These are phyloP conservation scores for Microctonus brassicae DNA, from an alignment of 2,888 invertebrate species.

Conservation along the genomic window DNA sequence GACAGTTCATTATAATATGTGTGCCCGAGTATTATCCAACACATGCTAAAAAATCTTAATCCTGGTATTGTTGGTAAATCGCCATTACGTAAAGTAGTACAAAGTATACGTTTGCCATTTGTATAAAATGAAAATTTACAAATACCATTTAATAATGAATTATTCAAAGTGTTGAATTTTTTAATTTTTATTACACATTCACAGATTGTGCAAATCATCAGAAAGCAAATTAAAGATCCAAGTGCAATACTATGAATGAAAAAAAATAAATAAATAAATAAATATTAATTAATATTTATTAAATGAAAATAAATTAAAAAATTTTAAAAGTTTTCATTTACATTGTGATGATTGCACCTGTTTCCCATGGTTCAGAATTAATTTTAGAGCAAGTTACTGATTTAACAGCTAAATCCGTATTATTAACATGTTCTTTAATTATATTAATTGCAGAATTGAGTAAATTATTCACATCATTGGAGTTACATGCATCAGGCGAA, in stretches of 20 bases:
- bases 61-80: slow-evolving; percentile 70
- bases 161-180: neutral
- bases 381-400: slow-evolving; percentile 37
- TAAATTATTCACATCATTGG: slow-evolving; percentile 54
- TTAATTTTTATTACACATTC: slow-evolving; percentile 39
- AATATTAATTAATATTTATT: too few species aligned
- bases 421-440: neutral
- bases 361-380: slow-evolving; percentile 39
- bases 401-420: neutral
- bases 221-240: slow-evolving; percentile 43
- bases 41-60: slow-evolving; percentile 70
- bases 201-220: slow-evolving; percentile 49
- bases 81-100: slow-evolving; percentile 51
- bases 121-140: slow-evolving; percentile 66
- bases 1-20: slow-evolving; percentile 63
- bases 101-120: slow-evolving; percentile 64
- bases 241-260: slow-evolving; percentile 48
- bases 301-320: slow-evolving; percentile 6
- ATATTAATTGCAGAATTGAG: slow-evolving; percentile 26
- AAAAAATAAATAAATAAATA: slow-evolving; percentile 4
- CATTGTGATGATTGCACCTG: slow-evolving; percentile 44
- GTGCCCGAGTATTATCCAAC: slow-evolving; percentile 71
- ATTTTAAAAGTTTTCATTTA: slow-evolving; percentile 34
- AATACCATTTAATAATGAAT: slow-evolving; percentile 35
- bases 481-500: slow-evolving; percentile 67